Percentiles rank a stretch among this genome's conserved stretches.
phyloP scores from a whole-genome alignment of 2,797 vertebrate genomes.

The Ibycter americanus region DNA sequence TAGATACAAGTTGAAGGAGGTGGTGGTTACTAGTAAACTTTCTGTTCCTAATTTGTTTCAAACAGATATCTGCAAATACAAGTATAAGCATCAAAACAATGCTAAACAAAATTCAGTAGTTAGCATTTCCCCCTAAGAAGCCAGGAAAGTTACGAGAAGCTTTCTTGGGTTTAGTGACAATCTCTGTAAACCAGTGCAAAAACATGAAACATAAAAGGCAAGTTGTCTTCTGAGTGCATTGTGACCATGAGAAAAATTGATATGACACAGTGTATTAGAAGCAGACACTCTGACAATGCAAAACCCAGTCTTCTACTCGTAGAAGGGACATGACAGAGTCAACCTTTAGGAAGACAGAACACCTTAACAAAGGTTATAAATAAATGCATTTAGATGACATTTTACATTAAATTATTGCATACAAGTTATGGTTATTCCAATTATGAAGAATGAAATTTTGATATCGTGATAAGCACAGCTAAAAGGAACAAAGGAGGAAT shows the following conservation, averaged over 20 bases:
- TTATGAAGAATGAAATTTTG: not conserved
- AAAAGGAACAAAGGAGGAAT: slow-evolving; percentile 14
- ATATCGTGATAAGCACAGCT: not conserved
- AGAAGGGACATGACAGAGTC: not conserved
- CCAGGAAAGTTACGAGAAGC: not conserved
- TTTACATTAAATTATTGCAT: not conserved
- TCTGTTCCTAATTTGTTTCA: slow-evolving; percentile 18
- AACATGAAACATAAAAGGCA: not conserved
- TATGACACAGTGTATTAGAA: not conserved
- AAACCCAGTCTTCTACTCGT: not conserved
- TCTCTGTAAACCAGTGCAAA: not conserved
- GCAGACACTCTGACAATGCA: not conserved
- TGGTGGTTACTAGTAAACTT: slow-evolving; percentile 3
- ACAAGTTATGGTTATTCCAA: not conserved
- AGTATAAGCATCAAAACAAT: not conserved
- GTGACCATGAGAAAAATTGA: not conserved
- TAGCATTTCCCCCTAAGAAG: not conserved
- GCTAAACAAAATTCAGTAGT: not conserved
- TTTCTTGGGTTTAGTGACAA: not conserved
- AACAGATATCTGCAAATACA: not conserved
- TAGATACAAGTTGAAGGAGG: slow-evolving; percentile 10
- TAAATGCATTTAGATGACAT: not conserved
- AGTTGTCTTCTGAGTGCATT: not conserved
- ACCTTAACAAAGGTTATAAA: not conserved
- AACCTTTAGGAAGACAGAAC: not conserved